Base-by-base conservation (phyloP, 2,113 vertebrate species). In the Hippocampus barbouri region DNA sequence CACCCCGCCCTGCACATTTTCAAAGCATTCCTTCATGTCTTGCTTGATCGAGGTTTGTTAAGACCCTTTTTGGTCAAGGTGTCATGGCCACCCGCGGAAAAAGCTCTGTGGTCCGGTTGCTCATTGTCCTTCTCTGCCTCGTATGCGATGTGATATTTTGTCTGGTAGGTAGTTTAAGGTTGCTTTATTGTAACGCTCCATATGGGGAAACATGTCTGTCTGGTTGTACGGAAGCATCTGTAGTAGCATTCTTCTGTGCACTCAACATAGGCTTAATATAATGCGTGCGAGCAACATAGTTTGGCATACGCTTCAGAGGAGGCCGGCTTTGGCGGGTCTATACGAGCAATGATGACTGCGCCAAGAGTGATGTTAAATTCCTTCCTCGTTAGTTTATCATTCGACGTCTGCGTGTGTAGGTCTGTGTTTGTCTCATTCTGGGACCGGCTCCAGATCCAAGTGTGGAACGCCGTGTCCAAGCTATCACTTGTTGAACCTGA, bases 371-470 rank as follows among this genome's bases (percentile, higher is more conserved):
- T 82, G 85, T 87, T 79, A 82, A 59, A 82, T 83, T 86, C 81
- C 66, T 67, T 73, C 73, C 34, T n/a, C 62, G 64, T 62, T 64
- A 38, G 66, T 80, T 83, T 89, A 91, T 90, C 84, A 83, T 85
- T 88, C 87, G 83, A 80, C 40, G 65, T 68, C 47, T 69, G 68
- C 70, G 69, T 78, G 68, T n/a, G 68, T 81, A 67, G 0, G 30
- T 77, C 53, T 80, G 74, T 73, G 69, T 66, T 75, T 70, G 66
- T 69, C 61, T 72, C 34, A 27, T 30, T 70, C 63, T 75, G 69
- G 77, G 65, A 76, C 83, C 57, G 71, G 78, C 68, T 84, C 73
- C 57, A 61, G 79, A 83, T 79, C 68, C 80, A 79, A 75, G 74
- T 60, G 74, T 62, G 71, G 77, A 79, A 72, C 72, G 76, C 73